These are phyloP conservation scores for Gymnocypris eckloni DNA, from an alignment of 2,797 vertebrate genomes.

Conservation along the genomic window DNA sequence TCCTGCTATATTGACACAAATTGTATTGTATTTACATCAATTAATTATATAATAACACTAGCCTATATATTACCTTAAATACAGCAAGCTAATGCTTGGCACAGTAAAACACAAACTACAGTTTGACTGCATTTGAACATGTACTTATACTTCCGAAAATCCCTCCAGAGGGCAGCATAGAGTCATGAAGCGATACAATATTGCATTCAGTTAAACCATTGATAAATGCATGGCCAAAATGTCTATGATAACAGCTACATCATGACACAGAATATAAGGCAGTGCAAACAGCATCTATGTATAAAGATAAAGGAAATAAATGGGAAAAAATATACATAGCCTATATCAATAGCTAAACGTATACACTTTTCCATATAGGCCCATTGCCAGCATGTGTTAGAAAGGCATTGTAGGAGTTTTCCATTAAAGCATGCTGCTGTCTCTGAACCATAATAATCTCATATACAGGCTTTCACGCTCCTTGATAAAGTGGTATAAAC, in stretches of 20 bases:
- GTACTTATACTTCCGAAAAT: neutral
- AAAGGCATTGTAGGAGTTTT: slow-evolving; percentile 37
- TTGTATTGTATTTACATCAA: neutral
- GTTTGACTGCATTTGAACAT: neutral
- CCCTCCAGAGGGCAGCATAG: slow-evolving; percentile 13
- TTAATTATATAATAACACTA: neutral
- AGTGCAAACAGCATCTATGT: neutral
- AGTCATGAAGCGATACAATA: neutral
- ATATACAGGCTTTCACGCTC: slow-evolving; percentile 36
- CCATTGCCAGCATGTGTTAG: slow-evolving; percentile 4
- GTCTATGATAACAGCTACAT: neutral
- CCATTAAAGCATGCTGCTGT: slow-evolving; percentile 44
- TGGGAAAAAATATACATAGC: neutral
- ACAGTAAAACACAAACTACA: neutral
- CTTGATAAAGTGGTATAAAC: slow-evolving; percentile 52
- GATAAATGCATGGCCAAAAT: neutral
- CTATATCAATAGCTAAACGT: neutral
- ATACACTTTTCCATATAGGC: neutral
- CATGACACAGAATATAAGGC: neutral
- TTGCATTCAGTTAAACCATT: neutral
- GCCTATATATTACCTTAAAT: neutral
- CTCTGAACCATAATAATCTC: slow-evolving; percentile 54
- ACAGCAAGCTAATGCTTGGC: neutral
- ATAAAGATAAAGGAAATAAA: neutral
- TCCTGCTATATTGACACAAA: neutral